Evolutionary conservation across 1,140 invertebrate species (phyloP).

Genomic region (Seison nebaliae): DNA sequence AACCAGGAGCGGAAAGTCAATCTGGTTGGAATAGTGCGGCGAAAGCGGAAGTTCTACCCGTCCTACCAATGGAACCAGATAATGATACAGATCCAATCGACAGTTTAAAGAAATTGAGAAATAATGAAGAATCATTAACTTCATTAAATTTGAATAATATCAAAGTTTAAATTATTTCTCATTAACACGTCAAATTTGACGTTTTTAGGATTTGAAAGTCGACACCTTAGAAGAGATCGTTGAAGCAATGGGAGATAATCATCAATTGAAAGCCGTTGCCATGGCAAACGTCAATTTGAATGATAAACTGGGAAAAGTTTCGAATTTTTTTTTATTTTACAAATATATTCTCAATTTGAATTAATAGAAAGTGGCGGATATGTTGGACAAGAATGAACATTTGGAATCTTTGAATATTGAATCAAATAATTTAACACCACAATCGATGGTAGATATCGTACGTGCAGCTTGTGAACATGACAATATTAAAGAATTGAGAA

Average conservation of each 20-base stretch:
- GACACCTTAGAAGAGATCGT: conserved; percentile 71
- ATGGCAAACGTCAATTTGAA: conserved; percentile 72
- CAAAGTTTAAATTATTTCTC: conserved; percentile 33
- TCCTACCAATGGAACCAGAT: conserved; percentile 57
- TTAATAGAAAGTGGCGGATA: conserved; percentile 31
- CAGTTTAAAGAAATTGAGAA: conserved; percentile 53
- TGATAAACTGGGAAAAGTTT: conserved; percentile 47
- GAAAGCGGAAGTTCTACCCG: conserved; percentile 66
- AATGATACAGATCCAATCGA: conserved; percentile 73
- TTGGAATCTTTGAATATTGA: conserved; percentile 70
- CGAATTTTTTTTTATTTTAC: conserved; percentile 2
- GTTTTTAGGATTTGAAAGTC: conserved; percentile 1
- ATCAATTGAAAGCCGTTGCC: conserved; percentile 59
- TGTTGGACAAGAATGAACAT: conserved; percentile 54
- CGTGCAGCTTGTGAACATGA: conserved; percentile 55
- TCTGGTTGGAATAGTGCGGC: conserved; percentile 38
- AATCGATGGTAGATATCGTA: conserved; percentile 50
- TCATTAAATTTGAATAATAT: conserved; percentile 91
- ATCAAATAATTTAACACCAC: conserved; percentile 66
- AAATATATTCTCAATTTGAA: background rate
- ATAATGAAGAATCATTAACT: conserved; percentile 55
- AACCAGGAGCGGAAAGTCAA: background rate
- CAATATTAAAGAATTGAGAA: conserved; percentile 63
- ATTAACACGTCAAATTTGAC: background rate
- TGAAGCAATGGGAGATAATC: conserved; percentile 58